phyloP scores from a whole-genome alignment of 1,140 invertebrate species.

The Araneus ventricosus region DNA sequence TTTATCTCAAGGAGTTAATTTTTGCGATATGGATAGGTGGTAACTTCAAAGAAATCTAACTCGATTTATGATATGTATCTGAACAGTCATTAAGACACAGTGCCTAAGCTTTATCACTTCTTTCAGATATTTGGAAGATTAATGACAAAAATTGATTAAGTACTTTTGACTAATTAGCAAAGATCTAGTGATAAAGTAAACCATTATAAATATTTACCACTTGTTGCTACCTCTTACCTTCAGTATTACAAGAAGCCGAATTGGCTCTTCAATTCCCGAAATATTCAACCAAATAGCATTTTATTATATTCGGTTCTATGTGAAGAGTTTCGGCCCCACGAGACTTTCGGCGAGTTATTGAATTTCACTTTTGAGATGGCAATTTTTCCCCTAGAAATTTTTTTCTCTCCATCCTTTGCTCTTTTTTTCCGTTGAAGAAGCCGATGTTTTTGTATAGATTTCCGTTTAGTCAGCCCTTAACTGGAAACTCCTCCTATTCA shows the following conservation, averaged over 20 bases:
- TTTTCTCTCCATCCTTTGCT: not conserved
- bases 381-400: constrained; percentile 47
- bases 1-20: too few species aligned
- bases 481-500: constrained; percentile 54
- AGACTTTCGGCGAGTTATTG: constrained; percentile 30
- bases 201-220: too few species aligned
- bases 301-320: constrained; percentile 12
- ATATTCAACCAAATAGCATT: constrained; percentile 26
- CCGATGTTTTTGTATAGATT: constrained; percentile 60
- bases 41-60: too few species aligned
- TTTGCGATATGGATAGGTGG: too few species aligned
- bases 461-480: constrained; percentile 66
- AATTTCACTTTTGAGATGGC: constrained; percentile 51
- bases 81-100: too few species aligned
- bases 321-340: not conserved
- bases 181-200: too few species aligned
- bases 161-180: too few species aligned
- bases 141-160: too few species aligned
- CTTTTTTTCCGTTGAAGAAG: constrained; percentile 26
- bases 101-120: too few species aligned
- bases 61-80: too few species aligned
- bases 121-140: too few species aligned
- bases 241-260: not conserved
- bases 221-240: too few species aligned
- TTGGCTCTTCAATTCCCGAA: not conserved